phyloP scores from a whole-genome alignment of 2,113 vertebrate genomes.

The Lampris incognitus region DNA sequence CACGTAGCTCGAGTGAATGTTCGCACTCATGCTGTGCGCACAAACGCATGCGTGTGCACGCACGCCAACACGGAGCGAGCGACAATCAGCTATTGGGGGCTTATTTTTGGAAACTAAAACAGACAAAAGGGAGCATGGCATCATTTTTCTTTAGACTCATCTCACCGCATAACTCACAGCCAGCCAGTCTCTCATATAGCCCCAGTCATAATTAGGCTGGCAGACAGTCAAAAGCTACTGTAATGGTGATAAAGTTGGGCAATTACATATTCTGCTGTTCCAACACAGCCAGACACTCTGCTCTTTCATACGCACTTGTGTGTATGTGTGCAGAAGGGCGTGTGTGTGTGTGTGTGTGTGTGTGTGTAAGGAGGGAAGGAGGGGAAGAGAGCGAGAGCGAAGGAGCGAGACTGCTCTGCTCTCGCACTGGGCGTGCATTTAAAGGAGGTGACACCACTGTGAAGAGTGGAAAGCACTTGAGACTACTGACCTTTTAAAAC shows the following conservation, averaged over 20 bases:
- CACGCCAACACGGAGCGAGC: background rate
- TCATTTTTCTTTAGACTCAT: conserved; percentile 44
- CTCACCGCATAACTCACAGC: conserved; percentile 26
- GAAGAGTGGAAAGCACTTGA: conserved; percentile 26
- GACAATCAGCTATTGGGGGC: background rate
- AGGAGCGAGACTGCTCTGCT: conserved; percentile 25
- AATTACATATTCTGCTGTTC: conserved; percentile 64
- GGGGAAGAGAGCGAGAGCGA: background rate
- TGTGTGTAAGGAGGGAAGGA: conserved; percentile 21
- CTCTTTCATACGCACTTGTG: conserved; percentile 6
- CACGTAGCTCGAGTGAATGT: background rate
- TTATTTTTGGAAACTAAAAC: conserved; percentile 51
- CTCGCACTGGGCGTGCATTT: conserved; percentile 46
- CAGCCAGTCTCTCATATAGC: conserved; percentile 39
- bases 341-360: conserved; percentile 36
- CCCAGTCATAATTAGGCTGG: conserved; percentile 56
- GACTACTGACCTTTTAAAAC: conserved; percentile 74
- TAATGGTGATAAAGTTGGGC: conserved; percentile 71
- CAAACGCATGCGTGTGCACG: background rate
- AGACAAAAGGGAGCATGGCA: conserved; percentile 35
- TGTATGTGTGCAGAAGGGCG: conserved; percentile 8
- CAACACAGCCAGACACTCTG: conserved; percentile 7
- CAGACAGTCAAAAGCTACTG: conserved; percentile 57
- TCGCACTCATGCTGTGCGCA: background rate
- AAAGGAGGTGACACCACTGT: conserved; percentile 40